A percentile compares a stretch with the other conserved stretches of the same genome.
phyloP scores from a whole-genome alignment of 2,888 invertebrate species.

The Spisula subtruncata region DNA sequence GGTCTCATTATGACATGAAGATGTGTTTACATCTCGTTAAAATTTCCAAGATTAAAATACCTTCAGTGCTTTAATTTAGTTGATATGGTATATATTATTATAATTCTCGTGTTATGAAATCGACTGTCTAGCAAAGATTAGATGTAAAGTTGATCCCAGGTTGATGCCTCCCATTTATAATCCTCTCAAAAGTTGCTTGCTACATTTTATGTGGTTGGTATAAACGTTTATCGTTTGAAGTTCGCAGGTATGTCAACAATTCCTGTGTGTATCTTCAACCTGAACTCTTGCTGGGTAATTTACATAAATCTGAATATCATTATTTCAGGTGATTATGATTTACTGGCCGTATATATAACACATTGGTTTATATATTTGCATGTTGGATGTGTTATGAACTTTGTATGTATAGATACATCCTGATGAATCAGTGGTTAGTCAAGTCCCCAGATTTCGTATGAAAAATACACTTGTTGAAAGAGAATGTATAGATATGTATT shows the following conservation, averaged over 20 bases:
- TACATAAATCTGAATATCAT: conserved; percentile 47
- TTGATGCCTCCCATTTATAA: background rate
- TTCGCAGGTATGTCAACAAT: background rate
- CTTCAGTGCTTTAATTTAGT: conserved; percentile 5
- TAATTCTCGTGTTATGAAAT: background rate
- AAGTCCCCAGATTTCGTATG: too few species aligned
- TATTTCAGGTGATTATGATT: conserved; percentile 38
- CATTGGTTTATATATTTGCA: background rate
- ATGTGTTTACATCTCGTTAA: background rate
- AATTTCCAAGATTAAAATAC: background rate
- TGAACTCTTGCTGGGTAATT: conserved; percentile 22
- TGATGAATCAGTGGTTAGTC: too few species aligned
- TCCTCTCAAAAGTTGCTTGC: background rate
- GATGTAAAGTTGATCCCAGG: background rate
- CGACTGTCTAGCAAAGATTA: background rate
- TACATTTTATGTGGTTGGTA: background rate
- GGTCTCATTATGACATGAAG: background rate
- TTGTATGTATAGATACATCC: background rate
- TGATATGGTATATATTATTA: background rate
- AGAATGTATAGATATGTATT: too few species aligned
- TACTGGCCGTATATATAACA: conserved; percentile 9
- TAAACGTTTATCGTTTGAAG: background rate
- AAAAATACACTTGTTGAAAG: too few species aligned
- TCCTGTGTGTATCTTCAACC: background rate
- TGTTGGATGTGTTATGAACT: background rate